Percentiles rank a stretch among this genome's conserved stretches.
Evolutionary conservation across 1,140 invertebrate genomes (phyloP).

Genomic region (Ips typographus): DNA sequence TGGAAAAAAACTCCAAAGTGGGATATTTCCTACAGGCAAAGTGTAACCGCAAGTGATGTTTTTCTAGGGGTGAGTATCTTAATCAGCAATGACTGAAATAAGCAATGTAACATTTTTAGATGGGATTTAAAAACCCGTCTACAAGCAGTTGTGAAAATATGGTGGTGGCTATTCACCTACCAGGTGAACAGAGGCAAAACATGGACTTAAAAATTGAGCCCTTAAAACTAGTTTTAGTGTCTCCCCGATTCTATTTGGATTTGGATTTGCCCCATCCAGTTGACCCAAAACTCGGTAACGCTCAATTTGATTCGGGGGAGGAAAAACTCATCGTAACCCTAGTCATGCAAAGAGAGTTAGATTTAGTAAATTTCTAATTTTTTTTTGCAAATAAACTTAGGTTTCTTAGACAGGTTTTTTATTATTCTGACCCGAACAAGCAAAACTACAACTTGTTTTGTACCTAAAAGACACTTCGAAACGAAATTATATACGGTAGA

Average conservation of each 20-base stretch:
- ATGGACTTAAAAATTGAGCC: slow-evolving; percentile 72
- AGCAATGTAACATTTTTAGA: slow-evolving; percentile 54
- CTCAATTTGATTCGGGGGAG: slow-evolving; percentile 73
- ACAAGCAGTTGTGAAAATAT: slow-evolving; percentile 86
- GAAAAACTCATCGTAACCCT: slow-evolving; percentile 70
- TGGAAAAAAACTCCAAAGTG: slow-evolving; percentile 71
- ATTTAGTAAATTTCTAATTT: slow-evolving; percentile 79
- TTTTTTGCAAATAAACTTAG: background rate
- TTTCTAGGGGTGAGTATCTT: slow-evolving; percentile 69
- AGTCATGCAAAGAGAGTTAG: slow-evolving; percentile 72
- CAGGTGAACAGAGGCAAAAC: slow-evolving; percentile 66
- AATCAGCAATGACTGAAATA: background rate
- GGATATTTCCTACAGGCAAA: slow-evolving; percentile 81
- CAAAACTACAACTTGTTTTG: too few species aligned
- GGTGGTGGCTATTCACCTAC: slow-evolving; percentile 71
- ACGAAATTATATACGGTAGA: slow-evolving; percentile 31
- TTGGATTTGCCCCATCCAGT: slow-evolving; percentile 77
- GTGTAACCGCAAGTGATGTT: slow-evolving; percentile 81
- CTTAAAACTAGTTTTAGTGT: slow-evolving; percentile 64
- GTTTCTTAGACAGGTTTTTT: too few species aligned
- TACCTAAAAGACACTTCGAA: background rate
- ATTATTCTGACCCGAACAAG: too few species aligned
- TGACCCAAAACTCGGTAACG: slow-evolving; percentile 75
- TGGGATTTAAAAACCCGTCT: slow-evolving; percentile 78
- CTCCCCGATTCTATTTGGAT: slow-evolving; percentile 66